A percentile compares a stretch with the other conserved stretches of the same genome.
Evolutionary conservation across 2,113 vertebrate genomes (phyloP).

Genomic region (Oreochromis spilurus): DNA sequence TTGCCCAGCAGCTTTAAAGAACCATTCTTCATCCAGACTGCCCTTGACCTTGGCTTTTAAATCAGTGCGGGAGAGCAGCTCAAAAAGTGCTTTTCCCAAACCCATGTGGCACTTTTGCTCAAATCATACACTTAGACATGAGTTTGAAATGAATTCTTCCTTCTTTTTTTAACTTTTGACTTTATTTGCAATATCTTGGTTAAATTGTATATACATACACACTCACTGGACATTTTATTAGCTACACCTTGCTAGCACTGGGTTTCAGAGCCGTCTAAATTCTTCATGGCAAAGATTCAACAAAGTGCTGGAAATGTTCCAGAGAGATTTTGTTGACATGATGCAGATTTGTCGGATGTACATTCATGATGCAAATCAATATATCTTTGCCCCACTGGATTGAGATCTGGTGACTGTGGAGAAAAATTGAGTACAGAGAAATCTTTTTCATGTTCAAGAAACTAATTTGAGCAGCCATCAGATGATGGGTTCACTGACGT

Average conservation of each 20-base stretch:
- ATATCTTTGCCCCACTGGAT: not conserved
- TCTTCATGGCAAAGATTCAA: not conserved
- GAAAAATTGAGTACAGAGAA: not conserved
- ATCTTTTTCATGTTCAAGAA: not conserved
- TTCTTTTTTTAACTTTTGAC: not conserved
- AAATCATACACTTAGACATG: not conserved
- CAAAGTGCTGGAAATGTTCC: not conserved
- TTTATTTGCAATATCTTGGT: not conserved
- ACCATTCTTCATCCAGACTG: not conserved
- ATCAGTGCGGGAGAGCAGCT: not conserved
- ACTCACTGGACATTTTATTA: not conserved
- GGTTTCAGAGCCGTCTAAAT: not conserved
- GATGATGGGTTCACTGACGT: not conserved
- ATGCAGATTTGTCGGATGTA: not conserved
- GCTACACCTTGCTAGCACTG: not conserved
- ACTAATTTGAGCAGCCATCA: not conserved
- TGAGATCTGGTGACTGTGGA: not conserved
- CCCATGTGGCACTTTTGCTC: not conserved
- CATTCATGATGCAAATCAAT: not conserved
- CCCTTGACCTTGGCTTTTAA: conserved; percentile 5
- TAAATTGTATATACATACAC: not conserved
- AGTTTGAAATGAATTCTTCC: not conserved
- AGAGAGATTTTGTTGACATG: not conserved
- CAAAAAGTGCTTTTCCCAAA: not conserved
- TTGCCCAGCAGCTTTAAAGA: not conserved